Percentiles rank a stretch among this genome's conserved stretches.
Evolutionary conservation across 2,797 vertebrate genomes (phyloP).

Genomic region (Tarsius wallacei): DNA sequence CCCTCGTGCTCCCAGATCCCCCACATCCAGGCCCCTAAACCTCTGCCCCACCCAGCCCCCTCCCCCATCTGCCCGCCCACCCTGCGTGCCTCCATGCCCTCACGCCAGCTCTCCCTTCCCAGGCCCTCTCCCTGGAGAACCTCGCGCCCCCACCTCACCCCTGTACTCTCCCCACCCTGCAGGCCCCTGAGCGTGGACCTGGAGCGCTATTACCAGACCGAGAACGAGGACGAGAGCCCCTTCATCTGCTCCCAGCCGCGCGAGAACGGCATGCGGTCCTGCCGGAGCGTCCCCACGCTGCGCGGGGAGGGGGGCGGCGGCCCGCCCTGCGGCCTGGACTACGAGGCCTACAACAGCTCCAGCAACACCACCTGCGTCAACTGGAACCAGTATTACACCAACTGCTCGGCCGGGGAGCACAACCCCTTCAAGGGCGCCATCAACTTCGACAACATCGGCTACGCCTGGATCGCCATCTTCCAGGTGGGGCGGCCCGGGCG

Average conservation of each 20-base stretch:
- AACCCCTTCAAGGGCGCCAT: constrained; percentile 99
- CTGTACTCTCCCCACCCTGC: background rate
- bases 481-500: constrained; percentile 91
- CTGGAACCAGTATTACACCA: constrained; percentile 99
- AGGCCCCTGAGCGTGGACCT: constrained; percentile 94
- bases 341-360: constrained; percentile 96
- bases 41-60: background rate
- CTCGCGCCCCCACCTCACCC: background rate
- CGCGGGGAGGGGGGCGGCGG: constrained; percentile 92
- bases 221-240: constrained; percentile 98
- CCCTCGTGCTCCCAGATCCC: background rate
- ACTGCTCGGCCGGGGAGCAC: constrained; percentile 95
- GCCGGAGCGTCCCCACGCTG: constrained; percentile 93
- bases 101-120: background rate
- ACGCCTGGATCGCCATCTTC: constrained; percentile 99
- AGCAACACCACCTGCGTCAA: constrained; percentile 98
- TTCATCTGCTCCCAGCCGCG: constrained; percentile 98
- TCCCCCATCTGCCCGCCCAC: background rate
- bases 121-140: background rate
- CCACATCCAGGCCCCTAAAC: background rate
- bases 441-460: constrained; percentile 99
- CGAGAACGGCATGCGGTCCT: constrained; percentile 97
- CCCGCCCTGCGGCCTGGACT: constrained; percentile 95
- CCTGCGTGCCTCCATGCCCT: accelerated
- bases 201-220: constrained; percentile 96